phyloP scores from a whole-genome alignment of 2,113 vertebrate genomes.

The Hippocampus mohnikei region DNA sequence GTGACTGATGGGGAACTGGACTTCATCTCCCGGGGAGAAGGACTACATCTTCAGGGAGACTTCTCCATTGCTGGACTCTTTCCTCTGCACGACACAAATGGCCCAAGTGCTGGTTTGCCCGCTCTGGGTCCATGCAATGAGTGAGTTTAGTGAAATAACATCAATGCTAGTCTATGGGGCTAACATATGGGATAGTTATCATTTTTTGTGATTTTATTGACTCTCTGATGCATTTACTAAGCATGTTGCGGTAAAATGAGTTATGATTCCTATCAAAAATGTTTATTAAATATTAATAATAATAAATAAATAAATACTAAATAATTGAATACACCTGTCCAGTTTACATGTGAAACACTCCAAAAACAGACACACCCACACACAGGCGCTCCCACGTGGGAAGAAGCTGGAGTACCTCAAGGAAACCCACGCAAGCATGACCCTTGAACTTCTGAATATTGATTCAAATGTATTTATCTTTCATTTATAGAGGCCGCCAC shows the following conservation, averaged over 20 bases:
- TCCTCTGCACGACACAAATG: constrained; percentile 63
- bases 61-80: constrained; percentile 78
- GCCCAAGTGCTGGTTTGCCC: constrained; percentile 25
- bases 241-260: background rate
- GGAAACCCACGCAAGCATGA: too few relatives aligned
- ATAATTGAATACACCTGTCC: too few relatives aligned
- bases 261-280: too few relatives aligned
- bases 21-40: constrained; percentile 24
- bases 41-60: constrained; percentile 71
- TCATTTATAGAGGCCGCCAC: constrained; percentile 55
- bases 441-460: background rate
- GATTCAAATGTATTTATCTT: background rate
- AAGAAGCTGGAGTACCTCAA: too few relatives aligned
- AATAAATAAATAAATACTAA: too few relatives aligned
- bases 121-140: constrained; percentile 54
- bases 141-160: constrained; percentile 43
- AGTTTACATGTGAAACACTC: too few relatives aligned
- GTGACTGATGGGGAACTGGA: constrained; percentile 34
- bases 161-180: too few relatives aligned
- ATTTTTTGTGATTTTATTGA: too few relatives aligned
- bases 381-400: too few relatives aligned
- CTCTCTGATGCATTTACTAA: too few relatives aligned
- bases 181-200: too few relatives aligned
- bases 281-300: background rate
- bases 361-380: too few relatives aligned